Conservation (phyloP, 2,797 vertebrate species). For the Glyptemys insculpta region DNA sequence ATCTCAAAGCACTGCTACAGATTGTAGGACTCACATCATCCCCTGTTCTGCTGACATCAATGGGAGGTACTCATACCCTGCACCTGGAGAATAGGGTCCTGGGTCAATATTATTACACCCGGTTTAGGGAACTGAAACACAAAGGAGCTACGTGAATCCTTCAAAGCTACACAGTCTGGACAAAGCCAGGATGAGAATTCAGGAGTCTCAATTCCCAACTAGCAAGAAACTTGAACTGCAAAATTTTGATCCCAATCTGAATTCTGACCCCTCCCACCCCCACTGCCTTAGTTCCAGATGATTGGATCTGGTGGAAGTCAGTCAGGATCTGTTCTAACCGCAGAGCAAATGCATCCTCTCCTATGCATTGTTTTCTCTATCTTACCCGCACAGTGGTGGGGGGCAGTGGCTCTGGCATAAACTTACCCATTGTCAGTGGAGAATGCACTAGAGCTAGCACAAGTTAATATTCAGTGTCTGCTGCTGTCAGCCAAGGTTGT, state of each 20-base stretch:
- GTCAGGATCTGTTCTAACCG: neutral
- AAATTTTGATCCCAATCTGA: neutral
- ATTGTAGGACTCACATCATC: neutral
- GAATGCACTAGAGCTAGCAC: neutral
- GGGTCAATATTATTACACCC: neutral
- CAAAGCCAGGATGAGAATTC: neutral
- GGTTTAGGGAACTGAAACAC: neutral
- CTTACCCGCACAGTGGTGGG: neutral
- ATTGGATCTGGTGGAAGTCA: accelerated
- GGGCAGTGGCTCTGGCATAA: neutral
- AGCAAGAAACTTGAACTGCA: neutral
- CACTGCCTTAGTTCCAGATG: neutral
- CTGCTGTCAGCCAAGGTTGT: accelerated
- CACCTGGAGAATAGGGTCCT: neutral
- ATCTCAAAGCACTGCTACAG: neutral
- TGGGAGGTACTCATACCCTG: neutral
- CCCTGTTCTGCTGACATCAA: neutral
- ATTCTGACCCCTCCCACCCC: neutral
- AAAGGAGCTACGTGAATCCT: neutral
- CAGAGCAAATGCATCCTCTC: neutral
- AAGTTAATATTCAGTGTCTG: neutral
- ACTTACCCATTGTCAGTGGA: neutral
- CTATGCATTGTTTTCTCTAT: neutral
- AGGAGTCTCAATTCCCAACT: neutral
- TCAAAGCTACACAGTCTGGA: neutral